Evolutionary conservation across 53 echinoderm and acorn worm genomes (phyloP), one percentile per base, ranked within the genome.

Genomic region (Henricia sp.): DNA sequence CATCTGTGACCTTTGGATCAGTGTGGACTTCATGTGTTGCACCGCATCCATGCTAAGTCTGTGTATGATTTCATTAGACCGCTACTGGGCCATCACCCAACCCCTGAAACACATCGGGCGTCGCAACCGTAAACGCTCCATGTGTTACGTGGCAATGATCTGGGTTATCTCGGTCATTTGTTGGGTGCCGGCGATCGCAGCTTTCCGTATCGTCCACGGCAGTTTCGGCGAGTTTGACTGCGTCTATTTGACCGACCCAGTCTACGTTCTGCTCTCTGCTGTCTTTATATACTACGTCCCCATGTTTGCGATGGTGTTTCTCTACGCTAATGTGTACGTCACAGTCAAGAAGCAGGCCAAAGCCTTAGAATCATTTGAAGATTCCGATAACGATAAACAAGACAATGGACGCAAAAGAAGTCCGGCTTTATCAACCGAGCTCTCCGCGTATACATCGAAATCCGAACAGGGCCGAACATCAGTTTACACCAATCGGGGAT

Each of bases 1-100:
- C 9, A 34, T 90, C 52, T 93, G 93, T 40, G 93, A 90, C 50
- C 27, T 93, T 12, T 93, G 93, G 93, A 93, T 83, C 35, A 62
- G 62, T 1, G 2, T 78, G 23, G 90, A 93, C 33, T 90, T 93
- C 71, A 77, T 86, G 71, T 90, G 90, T 57, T 89, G 89, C 52
- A 89, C 93, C 4, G 93, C 87, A 6, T 93, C 93, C 17, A 74
- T 93, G 52, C 70, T 93, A 3, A 87, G 84, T 35, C 82, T 93
- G 21, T 84, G 87, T 59, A 75, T 90, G 87, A 93, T 93, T 37
- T 89, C 93, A 4, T 43, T 83, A 17, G 93, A 93, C 40, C 86
- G 93, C 19, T 93, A 87, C 74, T 83, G 86, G 70, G 93, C 90
- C 33, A 83, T 93, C 43, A 90, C 89, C 0, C 56, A 76, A 38